Percentiles rank a stretch among this genome's conserved stretches.
These are phyloP conservation scores for Anniella stebbinsi DNA, from an alignment of 2,797 vertebrate genomes.

Conservation along the genomic window DNA sequence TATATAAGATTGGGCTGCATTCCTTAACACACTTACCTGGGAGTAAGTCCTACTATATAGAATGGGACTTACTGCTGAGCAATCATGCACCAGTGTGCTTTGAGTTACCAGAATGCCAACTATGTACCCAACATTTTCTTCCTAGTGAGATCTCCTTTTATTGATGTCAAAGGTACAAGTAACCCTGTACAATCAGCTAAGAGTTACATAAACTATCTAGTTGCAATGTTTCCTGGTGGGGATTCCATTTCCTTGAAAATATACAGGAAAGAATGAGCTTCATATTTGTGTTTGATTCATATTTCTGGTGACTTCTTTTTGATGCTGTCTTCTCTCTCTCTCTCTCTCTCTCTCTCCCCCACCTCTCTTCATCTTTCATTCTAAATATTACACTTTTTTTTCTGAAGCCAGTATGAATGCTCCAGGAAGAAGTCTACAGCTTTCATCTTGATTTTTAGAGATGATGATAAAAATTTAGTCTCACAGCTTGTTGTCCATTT, in stretches of 20 bases:
- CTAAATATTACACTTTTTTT: conserved; percentile 79
- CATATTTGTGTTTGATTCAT: conserved; percentile 38
- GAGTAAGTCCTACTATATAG: too few relatives aligned
- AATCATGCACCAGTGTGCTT: too few relatives aligned
- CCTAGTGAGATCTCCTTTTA: conserved; percentile 23
- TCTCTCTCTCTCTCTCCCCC: conserved; percentile 15
- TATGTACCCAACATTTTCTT: conserved; percentile 16
- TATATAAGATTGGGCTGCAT: background rate
- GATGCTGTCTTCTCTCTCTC: conserved; percentile 8
- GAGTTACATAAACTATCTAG: conserved; percentile 48
- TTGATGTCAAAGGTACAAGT: conserved; percentile 39
- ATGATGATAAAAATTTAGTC: conserved; percentile 84
- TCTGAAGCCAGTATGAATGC: conserved; percentile 76
- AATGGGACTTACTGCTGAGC: too few relatives aligned
- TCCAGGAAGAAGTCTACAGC: conserved; percentile 81
- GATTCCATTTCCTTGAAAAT: conserved; percentile 6
- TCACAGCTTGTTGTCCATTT: conserved; percentile 81
- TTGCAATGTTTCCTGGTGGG: conserved; percentile 11
- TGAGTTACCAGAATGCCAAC: background rate
- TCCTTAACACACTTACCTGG: too few relatives aligned
- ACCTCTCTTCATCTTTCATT: conserved; percentile 51
- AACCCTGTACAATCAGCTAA: background rate
- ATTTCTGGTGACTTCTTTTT: conserved; percentile 57
- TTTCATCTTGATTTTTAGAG: conserved; percentile 86
- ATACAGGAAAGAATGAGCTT: background rate